Base-by-base conservation (phyloP, 2,888 invertebrate genomes). In the Chymomyza caudatula region DNA sequence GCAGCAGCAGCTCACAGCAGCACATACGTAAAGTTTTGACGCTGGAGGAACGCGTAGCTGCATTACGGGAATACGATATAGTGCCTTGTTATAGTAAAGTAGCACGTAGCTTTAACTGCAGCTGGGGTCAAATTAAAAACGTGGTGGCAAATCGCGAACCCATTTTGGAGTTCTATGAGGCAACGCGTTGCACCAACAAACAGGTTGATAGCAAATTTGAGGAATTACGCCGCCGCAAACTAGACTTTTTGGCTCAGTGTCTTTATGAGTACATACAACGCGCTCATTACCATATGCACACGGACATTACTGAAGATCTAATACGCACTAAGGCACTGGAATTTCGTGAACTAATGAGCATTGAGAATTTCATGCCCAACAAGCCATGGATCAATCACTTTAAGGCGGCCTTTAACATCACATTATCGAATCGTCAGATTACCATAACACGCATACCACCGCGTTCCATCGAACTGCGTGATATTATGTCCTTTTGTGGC, bases 91-190 rank as follows among this genome's bases (percentile, higher is more conserved):
- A 89, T 60, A 89, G 88, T 44, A 88, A 88, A 67, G 85, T 89
- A 5, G 89, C 89, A 0, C 86, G 86, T 59, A 87, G 85, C 69
- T 89, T 89, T 63, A 88, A 88, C 53, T 89, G 89, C 60, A 89
- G 89, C 63, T 88, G 88, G 87, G 89, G 89, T 59, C 89, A 89
- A 74, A 89, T 89, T 58, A 89, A 88, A 62, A 89, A 85, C 65
- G 88, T 89, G 6, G 74, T 89, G 0, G 47, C 70, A 3, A 89
- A 89, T 65, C 83, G 89, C 2, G 84, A 85, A 2, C 81, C 87
- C 13, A 88, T 89, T 13, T 72, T 89, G 73, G 78, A 88, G 29
- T 90, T 88, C 64, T 86, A 89, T 51, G 75, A 86, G 55, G 88
- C 87, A 2, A 76, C 86, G 2, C 77, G 79, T 2, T 74, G 69